Evolutionary conservation across 2,113 vertebrate genomes (phyloP).

Genomic region (Pedetes capensis): DNA sequence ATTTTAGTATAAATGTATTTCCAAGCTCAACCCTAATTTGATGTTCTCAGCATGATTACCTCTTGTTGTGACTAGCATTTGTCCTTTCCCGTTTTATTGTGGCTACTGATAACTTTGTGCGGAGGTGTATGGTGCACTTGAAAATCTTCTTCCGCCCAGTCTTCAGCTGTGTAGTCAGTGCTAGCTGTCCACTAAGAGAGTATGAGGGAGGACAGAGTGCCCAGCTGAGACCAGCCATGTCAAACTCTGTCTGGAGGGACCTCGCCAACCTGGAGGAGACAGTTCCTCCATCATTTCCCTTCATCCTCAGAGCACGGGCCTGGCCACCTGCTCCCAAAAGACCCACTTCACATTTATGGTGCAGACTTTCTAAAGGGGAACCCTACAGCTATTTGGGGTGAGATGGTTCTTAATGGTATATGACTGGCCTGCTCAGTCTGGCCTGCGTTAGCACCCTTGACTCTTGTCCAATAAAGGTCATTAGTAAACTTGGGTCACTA

Average conservation of each 20-base stretch:
- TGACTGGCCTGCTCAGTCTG: background rate
- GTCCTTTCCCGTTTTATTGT: conserved; percentile 47
- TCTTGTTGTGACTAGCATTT: conserved; percentile 48
- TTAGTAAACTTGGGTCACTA: background rate
- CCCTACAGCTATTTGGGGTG: background rate
- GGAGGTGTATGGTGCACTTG: background rate
- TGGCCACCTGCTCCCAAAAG: conserved; percentile 28
- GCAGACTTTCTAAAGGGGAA: background rate
- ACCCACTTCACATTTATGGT: background rate
- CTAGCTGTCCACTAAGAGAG: background rate
- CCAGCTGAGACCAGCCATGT: background rate
- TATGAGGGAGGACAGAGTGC: background rate
- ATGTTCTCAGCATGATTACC: conserved; percentile 33
- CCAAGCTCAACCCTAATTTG: conserved; percentile 9
- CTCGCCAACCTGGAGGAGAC: conserved; percentile 45
- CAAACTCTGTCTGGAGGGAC: background rate
- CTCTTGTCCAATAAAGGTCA: background rate
- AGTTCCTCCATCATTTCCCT: conserved; percentile 26
- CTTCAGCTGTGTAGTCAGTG: background rate
- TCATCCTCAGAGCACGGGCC: background rate
- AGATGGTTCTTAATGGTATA: background rate
- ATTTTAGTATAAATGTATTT: conserved; percentile 29
- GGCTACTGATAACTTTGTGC: background rate
- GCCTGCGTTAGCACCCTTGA: background rate
- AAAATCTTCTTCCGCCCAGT: background rate